Evolutionary conservation across 92 coral and sea anemone genomes (phyloP).

Genomic region (Pocillopora grandis): DNA sequence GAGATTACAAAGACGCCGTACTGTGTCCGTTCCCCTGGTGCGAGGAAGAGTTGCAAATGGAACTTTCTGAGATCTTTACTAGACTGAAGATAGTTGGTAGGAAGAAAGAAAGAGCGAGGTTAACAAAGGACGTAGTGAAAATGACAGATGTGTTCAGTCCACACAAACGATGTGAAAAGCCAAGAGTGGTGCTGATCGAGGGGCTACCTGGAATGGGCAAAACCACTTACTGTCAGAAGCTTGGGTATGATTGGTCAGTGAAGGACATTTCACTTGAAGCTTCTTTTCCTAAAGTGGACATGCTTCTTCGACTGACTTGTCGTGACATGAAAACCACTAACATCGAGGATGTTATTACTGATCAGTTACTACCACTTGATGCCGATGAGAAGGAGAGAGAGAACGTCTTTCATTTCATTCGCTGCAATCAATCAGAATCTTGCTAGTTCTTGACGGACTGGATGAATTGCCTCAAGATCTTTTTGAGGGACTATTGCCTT

Average conservation of each 20-base stretch:
- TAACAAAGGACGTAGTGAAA: not conserved
- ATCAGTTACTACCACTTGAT: not conserved
- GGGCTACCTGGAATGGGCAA: too few species aligned
- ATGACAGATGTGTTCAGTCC: not conserved
- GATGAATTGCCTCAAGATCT: not conserved
- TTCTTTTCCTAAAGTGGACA: too few species aligned
- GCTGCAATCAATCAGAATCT: not conserved
- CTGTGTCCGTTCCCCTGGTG: too few species aligned
- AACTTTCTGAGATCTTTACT: too few species aligned
- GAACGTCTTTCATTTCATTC: not conserved
- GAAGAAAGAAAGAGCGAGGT: too few species aligned
- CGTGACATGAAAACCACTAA: not conserved
- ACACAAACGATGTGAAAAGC: not conserved
- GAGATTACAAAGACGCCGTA: too few species aligned
- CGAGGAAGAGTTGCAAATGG: too few species aligned
- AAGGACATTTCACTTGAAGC: too few species aligned
- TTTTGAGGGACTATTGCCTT: not conserved
- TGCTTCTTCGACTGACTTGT: not conserved
- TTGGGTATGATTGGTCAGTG: conserved; percentile 2
- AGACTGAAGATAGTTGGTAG: too few species aligned
- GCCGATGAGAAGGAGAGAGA: not conserved
- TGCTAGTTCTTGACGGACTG: not conserved
- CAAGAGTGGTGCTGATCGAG: conserved; percentile 6
- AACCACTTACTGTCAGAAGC: not conserved
- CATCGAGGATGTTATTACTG: not conserved